Conservation (phyloP, 2,113 vertebrate species). For the Epinephelus cyanopodus region DNA sequence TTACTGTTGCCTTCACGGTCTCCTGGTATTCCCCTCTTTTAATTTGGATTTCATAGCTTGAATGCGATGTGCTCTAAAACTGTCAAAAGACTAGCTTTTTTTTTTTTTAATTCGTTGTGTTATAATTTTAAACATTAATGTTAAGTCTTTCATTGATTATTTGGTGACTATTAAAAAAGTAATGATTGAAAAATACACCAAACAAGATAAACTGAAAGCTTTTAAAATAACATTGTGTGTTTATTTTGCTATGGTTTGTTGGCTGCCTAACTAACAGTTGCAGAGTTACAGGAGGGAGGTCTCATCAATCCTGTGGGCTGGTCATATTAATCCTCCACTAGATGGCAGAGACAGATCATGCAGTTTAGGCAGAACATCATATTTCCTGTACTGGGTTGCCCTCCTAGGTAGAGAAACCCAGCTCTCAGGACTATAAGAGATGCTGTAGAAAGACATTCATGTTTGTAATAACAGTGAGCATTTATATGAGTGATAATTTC, state of each 20-base stretch:
- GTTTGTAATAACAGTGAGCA: neutral
- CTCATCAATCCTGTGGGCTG: neutral
- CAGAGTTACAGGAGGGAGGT: neutral
- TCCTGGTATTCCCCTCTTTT: neutral
- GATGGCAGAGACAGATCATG: constrained; percentile 56
- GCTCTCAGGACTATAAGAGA: neutral
- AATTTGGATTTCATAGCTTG: neutral
- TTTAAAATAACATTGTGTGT: neutral
- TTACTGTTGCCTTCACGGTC: constrained; percentile 45
- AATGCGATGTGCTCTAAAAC: no score
- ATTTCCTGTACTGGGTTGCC: neutral
- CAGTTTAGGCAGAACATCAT: neutral
- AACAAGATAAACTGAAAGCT: neutral
- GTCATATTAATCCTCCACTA: constrained; percentile 52
- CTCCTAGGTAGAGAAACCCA: neutral
- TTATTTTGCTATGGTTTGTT: neutral
- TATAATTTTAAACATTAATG: neutral
- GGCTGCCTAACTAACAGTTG: neutral
- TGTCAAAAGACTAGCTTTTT: neutral
- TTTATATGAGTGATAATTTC: neutral
- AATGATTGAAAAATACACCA: neutral
- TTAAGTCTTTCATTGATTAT: no score
- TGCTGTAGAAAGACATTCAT: neutral
- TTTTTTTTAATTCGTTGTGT: neutral
- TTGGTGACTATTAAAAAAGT: neutral